Conservation (phyloP, 2,113 vertebrate species). For the Festucalex cinctus region DNA sequence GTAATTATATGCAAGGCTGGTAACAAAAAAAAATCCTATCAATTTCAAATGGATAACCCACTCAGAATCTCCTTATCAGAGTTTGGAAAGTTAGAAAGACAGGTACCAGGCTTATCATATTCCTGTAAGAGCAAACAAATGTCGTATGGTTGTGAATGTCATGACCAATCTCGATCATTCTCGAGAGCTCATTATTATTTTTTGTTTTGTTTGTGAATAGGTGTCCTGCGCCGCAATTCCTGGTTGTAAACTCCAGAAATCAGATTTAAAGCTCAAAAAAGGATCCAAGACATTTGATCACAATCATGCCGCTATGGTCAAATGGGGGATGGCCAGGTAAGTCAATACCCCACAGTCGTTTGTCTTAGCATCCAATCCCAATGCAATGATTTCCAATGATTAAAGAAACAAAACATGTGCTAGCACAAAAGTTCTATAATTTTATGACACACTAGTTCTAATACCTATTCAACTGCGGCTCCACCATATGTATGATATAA, state of each 20-base stretch:
- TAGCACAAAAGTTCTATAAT: too few species aligned
- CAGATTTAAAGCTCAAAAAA: constrained; percentile 28
- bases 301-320: constrained; percentile 5
- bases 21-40: constrained; percentile 28
- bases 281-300: constrained; percentile 36
- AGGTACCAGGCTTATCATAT: constrained; percentile 36
- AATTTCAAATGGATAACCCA: constrained; percentile 61
- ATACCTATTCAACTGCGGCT: too few species aligned
- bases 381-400: background rate
- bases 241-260: constrained; percentile 21
- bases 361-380: background rate
- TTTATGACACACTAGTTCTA: too few species aligned
- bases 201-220: constrained; percentile 30
- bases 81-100: constrained; percentile 44
- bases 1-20: background rate
- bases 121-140: background rate
- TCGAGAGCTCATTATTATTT: background rate
- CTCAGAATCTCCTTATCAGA: constrained; percentile 51
- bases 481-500: background rate
- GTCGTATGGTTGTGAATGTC: background rate
- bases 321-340: constrained; percentile 43
- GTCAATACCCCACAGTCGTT: background rate
- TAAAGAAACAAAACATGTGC: background rate
- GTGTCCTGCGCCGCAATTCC: constrained; percentile 62
- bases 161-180: background rate